Conservation (phyloP, 2,113 vertebrate species). For the Saimiri boliviensis region DNA sequence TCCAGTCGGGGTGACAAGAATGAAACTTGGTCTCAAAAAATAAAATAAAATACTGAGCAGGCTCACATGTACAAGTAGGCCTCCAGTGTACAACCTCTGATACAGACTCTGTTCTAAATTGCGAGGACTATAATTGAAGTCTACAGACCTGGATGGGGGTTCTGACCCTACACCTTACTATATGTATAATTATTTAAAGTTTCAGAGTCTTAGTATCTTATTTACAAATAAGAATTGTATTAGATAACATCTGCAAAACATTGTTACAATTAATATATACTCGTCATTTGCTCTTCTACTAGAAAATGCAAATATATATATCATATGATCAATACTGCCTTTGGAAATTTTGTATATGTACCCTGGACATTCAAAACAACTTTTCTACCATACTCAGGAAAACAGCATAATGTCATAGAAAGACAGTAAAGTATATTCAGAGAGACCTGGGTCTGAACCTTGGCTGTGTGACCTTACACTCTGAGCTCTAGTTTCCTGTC, state of each 20-base stretch:
- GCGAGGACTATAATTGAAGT: not conserved
- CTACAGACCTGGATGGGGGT: not conserved
- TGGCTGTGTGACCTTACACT: not conserved
- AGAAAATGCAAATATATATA: conserved; percentile 4
- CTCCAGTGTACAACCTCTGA: not conserved
- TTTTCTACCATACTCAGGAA: not conserved
- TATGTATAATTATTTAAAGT: not conserved
- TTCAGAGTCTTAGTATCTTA: not conserved
- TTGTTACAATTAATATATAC: not conserved
- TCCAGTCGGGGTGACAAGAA: no score
- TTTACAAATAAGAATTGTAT: not conserved
- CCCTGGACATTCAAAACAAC: not conserved
- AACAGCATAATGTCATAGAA: not conserved
- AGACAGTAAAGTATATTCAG: not conserved
- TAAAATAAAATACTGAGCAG: not conserved
- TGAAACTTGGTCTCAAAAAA: no score
- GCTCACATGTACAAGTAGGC: not conserved
- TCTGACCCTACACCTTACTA: not conserved
- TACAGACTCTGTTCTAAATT: not conserved
- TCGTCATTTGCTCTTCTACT: not conserved
- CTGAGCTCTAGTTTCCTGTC: not conserved
- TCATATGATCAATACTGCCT: not conserved
- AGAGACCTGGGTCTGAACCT: not conserved
- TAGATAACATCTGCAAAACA: not conserved
- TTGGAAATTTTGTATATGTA: not conserved